Evolutionary conservation across 2,888 invertebrate genomes (phyloP).

Genomic region (Thecocarcelia acutangulata): DNA sequence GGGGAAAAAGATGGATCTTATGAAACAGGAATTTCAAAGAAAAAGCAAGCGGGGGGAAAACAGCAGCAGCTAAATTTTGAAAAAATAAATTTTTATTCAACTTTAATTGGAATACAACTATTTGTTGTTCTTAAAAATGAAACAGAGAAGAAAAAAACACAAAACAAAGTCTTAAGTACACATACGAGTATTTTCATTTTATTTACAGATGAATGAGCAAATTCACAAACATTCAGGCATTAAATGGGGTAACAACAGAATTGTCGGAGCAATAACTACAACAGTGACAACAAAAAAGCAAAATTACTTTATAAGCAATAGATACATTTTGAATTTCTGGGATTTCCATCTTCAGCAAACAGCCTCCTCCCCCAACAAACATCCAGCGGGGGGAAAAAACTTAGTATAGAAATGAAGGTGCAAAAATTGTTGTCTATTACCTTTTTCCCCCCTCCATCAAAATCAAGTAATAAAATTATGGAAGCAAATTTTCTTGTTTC

Average conservation of each 20-base stretch:
- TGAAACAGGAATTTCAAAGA: neutral
- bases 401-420: neutral
- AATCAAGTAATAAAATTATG: constrained; percentile 1
- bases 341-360: constrained; percentile 5
- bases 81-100: constrained; percentile 38
- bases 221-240: constrained; percentile 10
- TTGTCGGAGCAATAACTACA: neutral
- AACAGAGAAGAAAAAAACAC: constrained; percentile 8
- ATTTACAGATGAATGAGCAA: constrained; percentile 19
- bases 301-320: constrained; percentile 57
- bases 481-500: neutral
- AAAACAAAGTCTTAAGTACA: too few species aligned
- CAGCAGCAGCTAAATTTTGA: neutral
- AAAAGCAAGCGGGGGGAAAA: neutral
- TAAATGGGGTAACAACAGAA: constrained; percentile 12
- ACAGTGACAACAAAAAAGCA: constrained; percentile 6
- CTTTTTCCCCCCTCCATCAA: neutral
- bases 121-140: constrained; percentile 9
- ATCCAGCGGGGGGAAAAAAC: neutral
- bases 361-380: constrained; percentile 28
- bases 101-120: constrained; percentile 38
- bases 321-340: constrained; percentile 41
- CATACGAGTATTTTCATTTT: too few species aligned
- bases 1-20: neutral
- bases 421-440: neutral